A percentile compares a stretch with the other conserved stretches of the same genome.
Evolutionary conservation across 2,797 vertebrate species (phyloP).

Genomic region (Sebastes itinus): DNA sequence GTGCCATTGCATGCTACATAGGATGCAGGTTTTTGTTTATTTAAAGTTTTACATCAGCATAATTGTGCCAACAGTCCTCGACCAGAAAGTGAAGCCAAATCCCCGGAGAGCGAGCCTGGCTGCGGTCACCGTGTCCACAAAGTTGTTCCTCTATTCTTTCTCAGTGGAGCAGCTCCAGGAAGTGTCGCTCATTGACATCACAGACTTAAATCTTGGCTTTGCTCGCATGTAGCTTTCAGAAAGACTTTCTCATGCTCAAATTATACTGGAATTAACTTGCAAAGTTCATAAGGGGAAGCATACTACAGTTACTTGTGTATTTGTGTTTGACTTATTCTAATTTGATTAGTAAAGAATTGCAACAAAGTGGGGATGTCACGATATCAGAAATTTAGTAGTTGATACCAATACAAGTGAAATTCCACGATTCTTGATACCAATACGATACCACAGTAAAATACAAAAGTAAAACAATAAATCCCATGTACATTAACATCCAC

Average conservation of each 20-base stretch:
- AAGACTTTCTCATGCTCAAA: conserved; percentile 11
- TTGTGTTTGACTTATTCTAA: too few relatives aligned
- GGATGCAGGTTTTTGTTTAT: conserved; percentile 42
- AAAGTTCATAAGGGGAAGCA: background rate
- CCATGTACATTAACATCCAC: too few relatives aligned
- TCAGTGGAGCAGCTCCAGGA: conserved; percentile 69
- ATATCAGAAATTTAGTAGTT: too few relatives aligned
- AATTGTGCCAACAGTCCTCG: conserved; percentile 40
- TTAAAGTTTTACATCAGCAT: conserved; percentile 53
- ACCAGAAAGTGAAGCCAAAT: conserved; percentile 24
- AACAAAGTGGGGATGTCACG: too few relatives aligned
- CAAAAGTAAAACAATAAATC: too few relatives aligned
- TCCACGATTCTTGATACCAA: too few relatives aligned
- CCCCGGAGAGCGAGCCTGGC: conserved; percentile 49
- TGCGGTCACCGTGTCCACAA: conserved; percentile 35
- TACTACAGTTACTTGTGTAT: too few relatives aligned
- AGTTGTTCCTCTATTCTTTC: conserved; percentile 49
- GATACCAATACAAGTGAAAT: too few relatives aligned
- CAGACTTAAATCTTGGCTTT: conserved; percentile 25
- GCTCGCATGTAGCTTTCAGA: background rate
- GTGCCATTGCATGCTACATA: conserved; percentile 22
- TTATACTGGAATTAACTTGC: background rate
- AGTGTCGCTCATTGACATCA: conserved; percentile 59
- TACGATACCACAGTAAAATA: too few relatives aligned
- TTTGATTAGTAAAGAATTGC: too few relatives aligned